These are phyloP conservation scores for Ochotona princeps DNA, from an alignment of 2,113 vertebrate genomes.

Conservation along the genomic window DNA sequence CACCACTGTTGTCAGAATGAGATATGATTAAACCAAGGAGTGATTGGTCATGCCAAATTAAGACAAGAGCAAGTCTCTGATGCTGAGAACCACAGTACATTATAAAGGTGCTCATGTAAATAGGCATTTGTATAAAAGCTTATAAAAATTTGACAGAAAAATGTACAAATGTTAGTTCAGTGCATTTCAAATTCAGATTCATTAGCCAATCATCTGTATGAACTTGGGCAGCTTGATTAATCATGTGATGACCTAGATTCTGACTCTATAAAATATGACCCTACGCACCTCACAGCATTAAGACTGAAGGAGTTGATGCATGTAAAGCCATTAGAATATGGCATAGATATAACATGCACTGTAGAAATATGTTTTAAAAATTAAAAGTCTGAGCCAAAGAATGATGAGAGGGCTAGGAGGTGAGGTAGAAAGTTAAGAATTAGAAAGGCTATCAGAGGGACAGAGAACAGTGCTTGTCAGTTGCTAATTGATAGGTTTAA, in stretches of 20 bases:
- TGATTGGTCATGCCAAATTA: neutral
- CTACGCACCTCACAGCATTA: neutral
- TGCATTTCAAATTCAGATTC: neutral
- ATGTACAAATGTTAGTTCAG: neutral
- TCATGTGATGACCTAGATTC: neutral
- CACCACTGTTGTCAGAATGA: neutral
- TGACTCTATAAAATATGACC: neutral
- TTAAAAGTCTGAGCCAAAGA: conserved; percentile 81
- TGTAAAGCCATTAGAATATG: neutral
- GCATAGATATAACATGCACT: neutral
- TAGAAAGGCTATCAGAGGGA: neutral
- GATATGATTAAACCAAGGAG: neutral
- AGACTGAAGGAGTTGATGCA: neutral
- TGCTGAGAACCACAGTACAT: neutral
- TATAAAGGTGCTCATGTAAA: neutral
- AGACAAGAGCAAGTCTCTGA: neutral
- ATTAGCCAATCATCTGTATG: neutral
- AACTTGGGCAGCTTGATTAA: neutral
- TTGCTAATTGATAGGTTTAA: neutral
- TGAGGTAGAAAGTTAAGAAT: neutral
- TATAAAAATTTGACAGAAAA: conserved; percentile 31
- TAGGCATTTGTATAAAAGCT: neutral
- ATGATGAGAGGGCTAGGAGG: neutral
- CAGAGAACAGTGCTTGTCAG: neutral
- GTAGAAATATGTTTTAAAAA: neutral